Evolutionary conservation across 2,113 vertebrate species (phyloP), one percentile per base, ranked within the genome.

Genomic region (Amphiprion percula): DNA sequence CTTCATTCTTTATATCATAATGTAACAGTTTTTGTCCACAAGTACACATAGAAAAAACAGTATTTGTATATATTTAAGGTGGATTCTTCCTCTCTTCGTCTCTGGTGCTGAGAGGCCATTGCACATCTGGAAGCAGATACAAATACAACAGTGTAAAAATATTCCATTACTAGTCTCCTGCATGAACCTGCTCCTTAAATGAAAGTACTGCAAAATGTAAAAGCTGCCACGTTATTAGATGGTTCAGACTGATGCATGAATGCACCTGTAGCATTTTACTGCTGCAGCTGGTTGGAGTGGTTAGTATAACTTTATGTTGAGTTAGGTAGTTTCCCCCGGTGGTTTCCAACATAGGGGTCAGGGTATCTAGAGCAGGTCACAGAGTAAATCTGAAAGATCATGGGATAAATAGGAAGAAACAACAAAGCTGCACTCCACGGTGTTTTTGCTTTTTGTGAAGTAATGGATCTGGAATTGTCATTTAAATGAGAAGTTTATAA

Each of bases 401-500:
- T 16, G 21, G 50, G 0, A 26, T 41, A 28, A 49, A 58, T 59
- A 19, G 4, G 47, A 67, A 37, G 12, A 24, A 55, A 39, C 10
- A 68, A 11, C 24, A 50, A 19, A 63, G 21, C 24, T 19, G 16
- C 17, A 19, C 4, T 1, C 19, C 47, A 16, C 17, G 5, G 21
- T 26, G 1, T 63, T 73, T 24, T 28, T 26, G 2, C 47, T n/a
- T 49, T 53, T 68, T 55, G 50, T 68, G 21, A 55, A 16, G 54
- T 55, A 68, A 44, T 44, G 37, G 16, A 15, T 23, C 37, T 44
- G 15, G 41, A 56, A 44, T 46, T 28, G 23, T 16, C n/a, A 37
- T 69, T n/a, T 69, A 56, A 56, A 69, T 56, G 68, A 72, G 58
- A 61, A 19, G 49, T 69, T 69, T 69, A 46, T 26, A 24, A 49